A percentile compares a stretch with the other conserved stretches of the same genome.
Conservation (phyloP, 1,140 invertebrate species). For the Drosophila persimilis region DNA sequence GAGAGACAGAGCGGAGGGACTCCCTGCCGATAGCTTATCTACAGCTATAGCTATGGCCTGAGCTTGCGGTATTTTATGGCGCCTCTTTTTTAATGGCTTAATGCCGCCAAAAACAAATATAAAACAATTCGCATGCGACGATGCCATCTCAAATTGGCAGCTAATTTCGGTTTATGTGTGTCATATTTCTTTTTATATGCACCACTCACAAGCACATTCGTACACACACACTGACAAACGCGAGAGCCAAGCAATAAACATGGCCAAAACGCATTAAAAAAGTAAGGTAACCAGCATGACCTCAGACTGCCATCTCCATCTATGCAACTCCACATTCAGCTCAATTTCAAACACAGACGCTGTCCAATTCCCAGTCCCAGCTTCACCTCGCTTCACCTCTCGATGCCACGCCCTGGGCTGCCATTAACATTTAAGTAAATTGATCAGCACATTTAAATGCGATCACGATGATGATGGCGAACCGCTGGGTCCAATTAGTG, state of each 20-base stretch:
- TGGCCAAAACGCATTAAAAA: slow-evolving; percentile 40
- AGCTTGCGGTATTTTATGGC: slow-evolving; percentile 55
- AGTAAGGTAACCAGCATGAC: slow-evolving; percentile 58
- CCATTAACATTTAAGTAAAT: slow-evolving; percentile 79
- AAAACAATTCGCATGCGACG: slow-evolving; percentile 77
- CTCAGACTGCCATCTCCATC: slow-evolving; percentile 25
- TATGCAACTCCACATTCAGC: slow-evolving; percentile 13
- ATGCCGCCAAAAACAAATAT: slow-evolving; percentile 71
- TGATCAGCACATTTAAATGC: slow-evolving; percentile 81
- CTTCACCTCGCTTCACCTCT: slow-evolving; percentile 1
- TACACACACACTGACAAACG: slow-evolving; percentile 8
- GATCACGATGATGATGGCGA: slow-evolving; percentile 65
- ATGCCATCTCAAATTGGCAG: slow-evolving; percentile 72
- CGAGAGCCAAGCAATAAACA: slow-evolving; percentile 12
- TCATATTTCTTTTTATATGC: slow-evolving; percentile 64
- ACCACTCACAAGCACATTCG: not conserved
- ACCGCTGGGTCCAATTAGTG: slow-evolving; percentile 77
- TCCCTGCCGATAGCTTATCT: slow-evolving; percentile 22
- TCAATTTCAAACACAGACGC: slow-evolving; percentile 33
- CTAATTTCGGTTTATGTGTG: slow-evolving; percentile 75
- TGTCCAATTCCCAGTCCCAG: not conserved
- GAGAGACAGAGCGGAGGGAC: not conserved
- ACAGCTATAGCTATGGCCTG: slow-evolving; percentile 40
- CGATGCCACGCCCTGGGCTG: slow-evolving; percentile 59
- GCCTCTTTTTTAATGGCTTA: slow-evolving; percentile 73